Evolutionary conservation across 2,888 invertebrate species (phyloP), one percentile per base, ranked within the genome.

Genomic region (Leptinotarsa rubiginosa): DNA sequence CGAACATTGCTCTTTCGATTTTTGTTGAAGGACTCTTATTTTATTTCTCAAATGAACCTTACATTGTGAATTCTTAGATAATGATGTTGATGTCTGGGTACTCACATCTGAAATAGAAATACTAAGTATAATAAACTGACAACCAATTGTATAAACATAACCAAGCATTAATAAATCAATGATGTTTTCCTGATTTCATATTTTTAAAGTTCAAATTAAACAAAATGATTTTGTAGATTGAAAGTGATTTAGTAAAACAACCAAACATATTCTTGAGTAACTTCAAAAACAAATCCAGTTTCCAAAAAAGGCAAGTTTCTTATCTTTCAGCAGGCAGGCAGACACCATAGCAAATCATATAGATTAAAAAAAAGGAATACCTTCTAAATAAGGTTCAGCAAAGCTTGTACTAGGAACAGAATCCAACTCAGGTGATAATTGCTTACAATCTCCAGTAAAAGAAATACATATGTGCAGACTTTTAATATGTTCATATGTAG

Each of bases 41-140:
- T 22, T 56, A 56, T 56, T 10, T 56, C 22, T 20, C 22, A 56
- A 56, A 15, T 56, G 56, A 56, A 22, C 56, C 56, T 56, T 56
- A 56, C 22, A 20, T 56, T 15, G 56, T 22, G 3, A 20, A 20
- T 56, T 56, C 56, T 56, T 56, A n/a, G 56, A 20, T 56, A 56
- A 22, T 13, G 56, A 56, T 56, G 56, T 56, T 56, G 56, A 20
- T 56, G 56, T 56, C 13, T 56, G 56, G 18, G 56, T 56, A 56
- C 56, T 56, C 56, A 56, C 56, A 56, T 56, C 56, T 56, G 56
- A 22, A 56, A 56, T 56, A 56, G 5, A 20, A 22, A 56, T 7
- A 56, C 20, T 56, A 56, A 22, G 22, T 22, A 56, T 56, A 56
- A 56, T 56, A 56, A 56, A 56, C 56, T 56, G 56, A 22, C 56